phyloP scores from a whole-genome alignment of 2,797 vertebrate genomes.

The Onychomys torridus region DNA sequence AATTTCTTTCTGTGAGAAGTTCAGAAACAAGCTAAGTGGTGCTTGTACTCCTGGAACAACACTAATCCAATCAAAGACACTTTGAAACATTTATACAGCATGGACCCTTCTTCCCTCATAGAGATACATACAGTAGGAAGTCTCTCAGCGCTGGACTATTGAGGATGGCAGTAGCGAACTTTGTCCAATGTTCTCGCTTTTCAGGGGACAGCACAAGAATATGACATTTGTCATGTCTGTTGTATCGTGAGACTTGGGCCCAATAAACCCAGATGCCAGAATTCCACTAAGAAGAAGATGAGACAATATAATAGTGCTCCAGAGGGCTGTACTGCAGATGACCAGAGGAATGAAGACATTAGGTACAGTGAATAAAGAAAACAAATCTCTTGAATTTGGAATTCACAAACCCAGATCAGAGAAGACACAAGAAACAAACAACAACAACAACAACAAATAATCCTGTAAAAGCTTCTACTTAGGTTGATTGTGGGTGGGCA shows the following conservation, averaged over 20 bases:
- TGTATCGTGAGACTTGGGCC: not conserved
- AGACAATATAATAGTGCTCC: not conserved
- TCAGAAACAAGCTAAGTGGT: not conserved
- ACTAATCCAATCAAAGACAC: not conserved
- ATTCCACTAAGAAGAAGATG: not conserved
- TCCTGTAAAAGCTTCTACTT: not conserved
- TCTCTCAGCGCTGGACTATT: not conserved
- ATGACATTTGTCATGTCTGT: not conserved
- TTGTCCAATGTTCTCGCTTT: not conserved
- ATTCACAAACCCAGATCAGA: not conserved
- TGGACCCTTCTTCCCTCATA: not conserved
- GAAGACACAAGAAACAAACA: not conserved
- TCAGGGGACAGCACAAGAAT: too few species aligned
- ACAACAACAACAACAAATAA: not conserved
- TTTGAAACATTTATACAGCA: not conserved
- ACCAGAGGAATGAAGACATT: not conserved
- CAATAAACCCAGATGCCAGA: not conserved
- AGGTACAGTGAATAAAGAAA: not conserved
- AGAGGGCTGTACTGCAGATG: not conserved
- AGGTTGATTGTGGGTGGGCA: not conserved
- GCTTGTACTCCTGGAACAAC: not conserved
- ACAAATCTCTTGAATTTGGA: not conserved
- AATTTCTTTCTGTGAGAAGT: constrained; percentile 2
- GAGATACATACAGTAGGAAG: not conserved
- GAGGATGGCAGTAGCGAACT: not conserved